These are phyloP conservation scores for Palythoa grandiflora DNA, from an alignment of 92 coral and sea anemone species.

Conservation along the genomic window DNA sequence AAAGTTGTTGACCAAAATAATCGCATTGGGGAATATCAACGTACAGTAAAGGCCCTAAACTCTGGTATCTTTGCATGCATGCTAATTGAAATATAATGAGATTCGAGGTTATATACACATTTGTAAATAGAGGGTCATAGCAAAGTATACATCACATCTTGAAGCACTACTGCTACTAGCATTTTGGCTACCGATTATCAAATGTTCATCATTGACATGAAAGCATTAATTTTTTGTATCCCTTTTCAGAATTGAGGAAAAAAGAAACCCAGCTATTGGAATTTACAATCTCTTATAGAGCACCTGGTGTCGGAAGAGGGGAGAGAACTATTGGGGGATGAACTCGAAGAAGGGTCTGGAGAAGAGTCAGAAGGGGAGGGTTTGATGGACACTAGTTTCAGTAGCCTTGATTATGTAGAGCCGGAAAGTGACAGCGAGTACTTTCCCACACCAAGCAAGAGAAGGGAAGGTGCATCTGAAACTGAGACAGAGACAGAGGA, in stretches of 20 bases:
- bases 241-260: conserved; percentile 20
- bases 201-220: conserved; percentile 10
- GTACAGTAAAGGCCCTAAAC: conserved; percentile 19
- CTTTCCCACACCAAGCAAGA: conserved; percentile 16
- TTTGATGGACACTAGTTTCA: conserved; percentile 17
- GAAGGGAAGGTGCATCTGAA: conserved; percentile 20
- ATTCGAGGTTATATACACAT: conserved; percentile 13
- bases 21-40: conserved; percentile 21
- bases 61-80: conserved; percentile 23
- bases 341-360: conserved; percentile 8
- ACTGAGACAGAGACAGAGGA: conserved; percentile 25
- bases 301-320: conserved; percentile 11
- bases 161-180: background rate
- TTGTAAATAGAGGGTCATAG: conserved; percentile 11
- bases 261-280: conserved; percentile 19
- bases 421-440: conserved; percentile 18
- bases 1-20: conserved; percentile 13
- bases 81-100: conserved; percentile 7
- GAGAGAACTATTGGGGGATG: conserved; percentile 14
- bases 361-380: conserved; percentile 29
- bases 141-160: conserved; percentile 6
- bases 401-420: conserved; percentile 23
- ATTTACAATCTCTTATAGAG: conserved; percentile 15
- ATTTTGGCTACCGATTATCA: conserved; percentile 8
- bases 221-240: conserved; percentile 18